Base-by-base conservation (phyloP, 2,113 vertebrate genomes). In the Delphinus delphis region DNA sequence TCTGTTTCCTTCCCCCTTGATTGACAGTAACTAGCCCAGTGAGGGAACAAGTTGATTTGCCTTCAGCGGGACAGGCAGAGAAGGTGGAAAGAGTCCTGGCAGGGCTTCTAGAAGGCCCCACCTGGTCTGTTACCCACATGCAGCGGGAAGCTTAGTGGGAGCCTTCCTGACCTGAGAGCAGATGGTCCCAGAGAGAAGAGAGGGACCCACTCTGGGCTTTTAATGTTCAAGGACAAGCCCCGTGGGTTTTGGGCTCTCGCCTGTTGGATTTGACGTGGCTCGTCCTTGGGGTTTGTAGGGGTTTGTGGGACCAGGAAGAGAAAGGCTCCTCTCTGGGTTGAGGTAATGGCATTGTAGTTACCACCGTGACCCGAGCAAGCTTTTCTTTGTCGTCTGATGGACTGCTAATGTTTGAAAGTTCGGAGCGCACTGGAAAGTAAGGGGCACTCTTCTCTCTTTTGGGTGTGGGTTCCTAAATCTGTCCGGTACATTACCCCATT, bases 221-320 rank as follows among this genome's bases (percentile, higher is more conserved):
- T 80, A 18, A 28, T 23, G 15, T 50, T 63, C 28, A 36, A 90
- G 50, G 36, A 53, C 11, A 26, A 74, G 47, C n/a, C 71, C 31
- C 26, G 0, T 15, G 5, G 28, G 38, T 82, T 41, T 74, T 0
- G 3, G 33, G 20, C 12, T 62, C 38, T 82, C 33, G 14, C 15
- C 3, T 0, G 0, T 58, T 17, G 26, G 11, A 23, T 50, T 77
- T 6, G 9, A 0, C 5, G 1, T 21, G 41, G 80, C 38, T 90
- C 4, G 8, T 38, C 10, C 36, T 67, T 31, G 14, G n/a, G n/a
- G 8, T 55, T 47, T 58, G 14, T 36, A 6, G 28, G 12, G 20
- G 4, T 15, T 36, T 70, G 23, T 63, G 65, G 60, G 63, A 7
- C n/a, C 41, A 20, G 53, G 58, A 84, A 79, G 53, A 70, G 41